Evolutionary conservation across 1,140 invertebrate genomes (phyloP).

Genomic region (Tetraneura akinire): DNA sequence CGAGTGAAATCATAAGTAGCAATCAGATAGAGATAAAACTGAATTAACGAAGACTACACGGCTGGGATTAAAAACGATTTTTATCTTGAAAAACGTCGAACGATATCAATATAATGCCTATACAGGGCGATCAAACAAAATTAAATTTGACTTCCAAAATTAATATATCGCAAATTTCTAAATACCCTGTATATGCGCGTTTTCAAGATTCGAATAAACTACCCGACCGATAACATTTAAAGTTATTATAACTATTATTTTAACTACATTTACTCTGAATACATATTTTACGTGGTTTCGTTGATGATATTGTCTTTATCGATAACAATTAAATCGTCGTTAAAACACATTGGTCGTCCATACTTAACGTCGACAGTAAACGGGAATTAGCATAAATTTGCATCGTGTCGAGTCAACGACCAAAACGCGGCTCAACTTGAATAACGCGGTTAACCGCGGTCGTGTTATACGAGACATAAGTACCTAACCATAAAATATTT

Average conservation of each 20-base stretch:
- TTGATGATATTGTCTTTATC: not conserved
- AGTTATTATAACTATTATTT: not conserved
- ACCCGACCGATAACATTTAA: slow-evolving; percentile 20
- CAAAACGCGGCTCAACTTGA: not conserved
- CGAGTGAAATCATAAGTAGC: not conserved
- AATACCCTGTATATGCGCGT: too few relatives aligned
- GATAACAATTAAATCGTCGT: slow-evolving; percentile 5
- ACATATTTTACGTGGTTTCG: not conserved
- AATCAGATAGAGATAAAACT: too few relatives aligned
- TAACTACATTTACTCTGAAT: too few relatives aligned
- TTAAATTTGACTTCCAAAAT: too few relatives aligned
- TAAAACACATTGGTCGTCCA: not conserved
- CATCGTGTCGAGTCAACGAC: not conserved
- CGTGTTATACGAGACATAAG: not conserved
- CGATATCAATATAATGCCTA: not conserved
- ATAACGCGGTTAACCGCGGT: not conserved
- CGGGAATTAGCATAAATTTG: slow-evolving; percentile 3
- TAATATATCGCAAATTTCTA: too few relatives aligned
- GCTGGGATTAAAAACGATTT: not conserved
- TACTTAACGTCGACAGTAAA: not conserved
- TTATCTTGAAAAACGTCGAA: not conserved
- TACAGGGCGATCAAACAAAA: too few relatives aligned
- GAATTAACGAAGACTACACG: too few relatives aligned
- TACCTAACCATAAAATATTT: too few relatives aligned
- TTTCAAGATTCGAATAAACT: not conserved